Base-by-base conservation (phyloP, 2,113 vertebrate species). In the Entomyzon cyanotis region DNA sequence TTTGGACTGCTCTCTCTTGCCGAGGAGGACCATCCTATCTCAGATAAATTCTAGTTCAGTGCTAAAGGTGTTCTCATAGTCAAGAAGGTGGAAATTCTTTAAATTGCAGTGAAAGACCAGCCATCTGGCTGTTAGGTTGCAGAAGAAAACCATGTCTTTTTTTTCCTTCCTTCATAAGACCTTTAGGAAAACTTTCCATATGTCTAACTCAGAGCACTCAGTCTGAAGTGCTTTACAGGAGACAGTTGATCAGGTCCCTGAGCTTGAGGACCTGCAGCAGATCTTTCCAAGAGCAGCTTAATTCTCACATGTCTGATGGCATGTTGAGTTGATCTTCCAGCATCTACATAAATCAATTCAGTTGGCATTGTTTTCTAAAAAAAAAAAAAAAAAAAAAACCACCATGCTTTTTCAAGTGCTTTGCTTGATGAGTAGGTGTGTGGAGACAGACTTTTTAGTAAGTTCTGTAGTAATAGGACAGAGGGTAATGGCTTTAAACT, bases 131-230 rank as follows among this genome's bases (percentile, higher is more conserved):
- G 12, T 27, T 60, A 25, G 39, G 9, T 18, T 73, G 27, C 41
- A 75, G 70, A 71, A 79, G 52, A 30, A 85, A 88, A 20, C n/a
- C 3, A 5, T 52, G 27, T 3, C 4, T 55, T 4, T 46, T 64
- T 33, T 59, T 30, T 28, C 7, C 15, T 39, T 11, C 5, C 21
- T 37, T 35, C 35, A 37, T 21, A 53, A 78, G 53, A 11, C 10
- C 15, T 21, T 63, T 77, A 67, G 17, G 31, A 49, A 22, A 25
- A 37, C 19, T 24, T 79, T 33, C 17, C 3, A 0, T 75, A 4
- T 37, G 6, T 52, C 24, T 62, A 6, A 47, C 2, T 9, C 28
- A 11, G 46, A 77, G 18, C 9, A 2, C 5, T 84, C 3, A 0
- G 4, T 42, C 49, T 60, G 35, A 67, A 59, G 47, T 37, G 33